Base-by-base conservation (phyloP, 2,888 invertebrate species). In the Rambutsinella grinnellia region DNA sequence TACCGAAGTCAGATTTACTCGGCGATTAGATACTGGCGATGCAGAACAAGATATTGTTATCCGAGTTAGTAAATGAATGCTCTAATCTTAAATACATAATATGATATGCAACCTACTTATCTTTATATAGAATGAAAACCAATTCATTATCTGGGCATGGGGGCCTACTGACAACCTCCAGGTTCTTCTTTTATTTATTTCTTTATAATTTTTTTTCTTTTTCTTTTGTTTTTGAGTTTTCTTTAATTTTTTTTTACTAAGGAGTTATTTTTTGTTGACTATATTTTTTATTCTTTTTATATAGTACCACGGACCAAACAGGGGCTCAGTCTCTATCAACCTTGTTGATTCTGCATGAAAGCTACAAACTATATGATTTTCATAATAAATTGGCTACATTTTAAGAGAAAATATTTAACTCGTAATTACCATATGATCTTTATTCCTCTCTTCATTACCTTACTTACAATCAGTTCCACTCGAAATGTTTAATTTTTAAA, bases 271-370 rank as follows among this genome's bases (percentile, higher is more conserved):
- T n/a, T n/a, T n/a, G n/a, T n/a, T n/a, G n/a, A n/a, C n/a, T n/a
- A n/a, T n/a, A n/a, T n/a, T n/a, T n/a, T n/a, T n/a, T n/a, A n/a
- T n/a, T n/a, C n/a, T n/a, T n/a, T n/a, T n/a, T n/a, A n/a, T n/a
- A n/a, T n/a, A n/a, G 36, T 67, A 67, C 27, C 67, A 67, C 26
- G 67, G 67, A 19, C 67, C 67, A 2, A 67, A 67, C 58, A 36
- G 67, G 21, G 67, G 67, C n/a, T 27, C 49, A 1, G 57, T 67
- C 0, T 57, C 57, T 21, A 17, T 67, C 2, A 67, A 67, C 21
- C 49, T 67, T 2, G 21, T 67, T 13, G 57, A n/a, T n/a, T n/a
- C n/a, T n/a, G n/a, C n/a, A n/a, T n/a, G n/a, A n/a, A n/a, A n/a
- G n/a, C n/a, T n/a, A n/a, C n/a, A n/a, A n/a, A n/a, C n/a, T n/a